These are phyloP conservation scores for Trichopoda pennipes DNA, from an alignment of 2,888 invertebrate species.

Conservation along the genomic window DNA sequence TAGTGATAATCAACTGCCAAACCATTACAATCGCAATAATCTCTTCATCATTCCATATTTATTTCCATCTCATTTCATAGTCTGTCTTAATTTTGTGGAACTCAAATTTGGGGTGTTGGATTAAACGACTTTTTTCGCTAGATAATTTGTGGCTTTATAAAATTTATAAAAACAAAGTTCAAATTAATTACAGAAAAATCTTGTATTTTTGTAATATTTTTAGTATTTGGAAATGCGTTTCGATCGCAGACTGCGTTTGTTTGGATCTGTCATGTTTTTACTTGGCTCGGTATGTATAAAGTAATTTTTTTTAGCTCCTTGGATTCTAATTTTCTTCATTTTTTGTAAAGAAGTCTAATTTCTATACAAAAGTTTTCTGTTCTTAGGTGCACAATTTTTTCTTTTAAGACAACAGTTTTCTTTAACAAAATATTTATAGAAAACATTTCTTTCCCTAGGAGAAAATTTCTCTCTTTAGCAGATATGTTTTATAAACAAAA, in stretches of 20 bases:
- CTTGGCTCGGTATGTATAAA: slow-evolving; percentile 84
- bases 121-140: not conserved
- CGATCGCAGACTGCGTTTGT: slow-evolving; percentile 85
- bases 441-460: too few species aligned
- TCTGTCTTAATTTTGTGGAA: not conserved
- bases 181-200: not conserved
- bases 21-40: too few species aligned
- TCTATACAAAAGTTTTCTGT: not conserved
- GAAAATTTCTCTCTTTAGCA: not conserved
- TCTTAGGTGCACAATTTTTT: not conserved
- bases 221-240: slow-evolving; percentile 88
- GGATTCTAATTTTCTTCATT: too few species aligned
- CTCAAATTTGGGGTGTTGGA: slow-evolving; percentile 17
- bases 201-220: slow-evolving; percentile 74
- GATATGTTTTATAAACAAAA: too few species aligned
- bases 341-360: not conserved
- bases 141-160: not conserved
- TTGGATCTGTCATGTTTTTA: slow-evolving; percentile 86
- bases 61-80: not conserved
- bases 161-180: not conserved
- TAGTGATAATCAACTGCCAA: not conserved
- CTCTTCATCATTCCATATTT: not conserved
- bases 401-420: not conserved
- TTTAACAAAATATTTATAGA: too few species aligned
- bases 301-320: not conserved